A percentile compares a stretch with the other conserved stretches of the same genome.
These are phyloP conservation scores for Sarcophaga subvicina DNA, from an alignment of 2,888 invertebrate species.

Conservation along the genomic window DNA sequence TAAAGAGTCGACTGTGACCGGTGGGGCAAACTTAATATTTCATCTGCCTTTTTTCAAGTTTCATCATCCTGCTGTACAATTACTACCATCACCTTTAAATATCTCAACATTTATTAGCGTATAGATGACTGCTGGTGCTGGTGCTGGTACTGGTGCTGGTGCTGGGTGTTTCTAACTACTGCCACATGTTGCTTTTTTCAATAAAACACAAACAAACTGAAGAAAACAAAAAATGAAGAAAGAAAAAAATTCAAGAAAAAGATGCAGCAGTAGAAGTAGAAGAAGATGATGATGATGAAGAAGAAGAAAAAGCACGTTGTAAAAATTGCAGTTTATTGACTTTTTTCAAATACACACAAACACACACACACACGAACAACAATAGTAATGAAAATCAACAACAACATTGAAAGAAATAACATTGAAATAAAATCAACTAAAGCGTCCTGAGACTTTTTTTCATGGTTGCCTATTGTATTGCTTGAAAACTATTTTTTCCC, in stretches of 20 bases:
- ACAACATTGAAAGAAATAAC: slow-evolving; percentile 27
- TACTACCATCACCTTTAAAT: slow-evolving; percentile 13
- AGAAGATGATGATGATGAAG: neutral
- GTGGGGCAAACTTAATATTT: no score
- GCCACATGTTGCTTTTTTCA: slow-evolving; percentile 59
- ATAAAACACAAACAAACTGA: neutral
- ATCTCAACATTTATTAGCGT: slow-evolving; percentile 35
- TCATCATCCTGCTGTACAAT: neutral
- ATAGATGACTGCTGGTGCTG: neutral
- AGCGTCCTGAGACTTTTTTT: slow-evolving; percentile 57
- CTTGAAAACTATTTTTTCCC: neutral
- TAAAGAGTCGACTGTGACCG: no score
- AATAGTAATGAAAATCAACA: slow-evolving; percentile 7
- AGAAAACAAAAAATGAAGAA: slow-evolving; percentile 25
- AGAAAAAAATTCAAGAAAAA: neutral
- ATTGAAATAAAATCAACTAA: slow-evolving; percentile 56
- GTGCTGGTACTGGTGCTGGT: neutral
- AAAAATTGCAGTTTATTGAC: slow-evolving; percentile 68
- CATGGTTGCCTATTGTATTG: neutral
- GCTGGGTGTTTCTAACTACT: slow-evolving; percentile 41
- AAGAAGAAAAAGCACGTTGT: slow-evolving; percentile 60
- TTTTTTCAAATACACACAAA: slow-evolving; percentile 53
- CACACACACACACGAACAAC: neutral
- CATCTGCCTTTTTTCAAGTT: no score
- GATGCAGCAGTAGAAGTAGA: slow-evolving; percentile 1